phyloP scores from a whole-genome alignment of 2,797 vertebrate genomes.

The Prionace glauca region DNA sequence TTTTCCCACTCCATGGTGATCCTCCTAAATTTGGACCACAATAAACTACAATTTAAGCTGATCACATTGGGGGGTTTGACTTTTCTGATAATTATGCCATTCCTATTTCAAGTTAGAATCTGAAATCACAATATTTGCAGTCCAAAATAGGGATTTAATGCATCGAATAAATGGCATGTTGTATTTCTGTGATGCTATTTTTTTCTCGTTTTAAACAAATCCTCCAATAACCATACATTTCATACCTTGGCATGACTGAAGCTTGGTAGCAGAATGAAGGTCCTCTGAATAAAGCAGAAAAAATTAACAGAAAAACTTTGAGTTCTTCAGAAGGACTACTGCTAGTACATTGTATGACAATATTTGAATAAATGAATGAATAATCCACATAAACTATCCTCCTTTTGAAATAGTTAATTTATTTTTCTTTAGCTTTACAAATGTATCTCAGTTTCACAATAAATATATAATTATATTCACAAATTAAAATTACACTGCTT shows the following conservation, averaged over 20 bases:
- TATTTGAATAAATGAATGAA: slow-evolving; percentile 4
- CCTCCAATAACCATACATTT: slow-evolving; percentile 37
- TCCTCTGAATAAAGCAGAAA: slow-evolving; percentile 39
- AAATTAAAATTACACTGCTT: not conserved
- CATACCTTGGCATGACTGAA: slow-evolving; percentile 38
- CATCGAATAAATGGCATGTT: not conserved
- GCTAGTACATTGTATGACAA: slow-evolving; percentile 32
- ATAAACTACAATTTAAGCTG: not conserved
- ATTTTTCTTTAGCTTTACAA: not conserved
- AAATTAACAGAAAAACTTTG: slow-evolving; percentile 38
- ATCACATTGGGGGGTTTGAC: not conserved
- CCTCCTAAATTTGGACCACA: not conserved
- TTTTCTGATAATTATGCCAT: not conserved
- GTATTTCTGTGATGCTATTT: slow-evolving; percentile 5
- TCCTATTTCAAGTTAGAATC: not conserved
- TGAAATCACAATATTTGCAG: not conserved
- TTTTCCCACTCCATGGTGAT: slow-evolving; percentile 3
- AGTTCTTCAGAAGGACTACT: slow-evolving; percentile 35
- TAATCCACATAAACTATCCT: slow-evolving; percentile 16
- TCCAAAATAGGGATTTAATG: not conserved
- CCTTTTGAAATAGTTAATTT: not conserved
- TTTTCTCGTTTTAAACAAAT: slow-evolving; percentile 14
- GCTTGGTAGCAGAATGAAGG: slow-evolving; percentile 39
- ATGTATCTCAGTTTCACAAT: not conserved
- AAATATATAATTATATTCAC: not conserved